Evolutionary conservation across 2,888 invertebrate species (phyloP).

Genomic region (Cephus pulcher): DNA sequence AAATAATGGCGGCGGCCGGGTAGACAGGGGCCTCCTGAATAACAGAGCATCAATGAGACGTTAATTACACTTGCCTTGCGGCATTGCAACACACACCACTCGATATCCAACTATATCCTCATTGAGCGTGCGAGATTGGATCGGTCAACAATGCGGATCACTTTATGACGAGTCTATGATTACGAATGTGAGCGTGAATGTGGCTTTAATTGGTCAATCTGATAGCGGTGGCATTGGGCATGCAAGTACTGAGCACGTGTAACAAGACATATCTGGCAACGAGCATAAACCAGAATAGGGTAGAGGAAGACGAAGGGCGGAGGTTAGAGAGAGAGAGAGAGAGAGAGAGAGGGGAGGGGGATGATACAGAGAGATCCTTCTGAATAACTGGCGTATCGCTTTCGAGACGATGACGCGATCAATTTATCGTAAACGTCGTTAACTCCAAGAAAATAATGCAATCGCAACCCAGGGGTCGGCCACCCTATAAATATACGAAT

Average conservation of each 20-base stretch:
- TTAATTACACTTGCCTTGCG: conserved; percentile 18
- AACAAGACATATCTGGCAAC: not conserved
- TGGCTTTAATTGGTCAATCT: conserved; percentile 19
- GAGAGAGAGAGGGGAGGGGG: not conserved
- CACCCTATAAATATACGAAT: not conserved
- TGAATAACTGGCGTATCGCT: not conserved
- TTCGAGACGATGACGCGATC: not conserved
- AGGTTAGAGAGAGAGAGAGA: conserved; percentile 6
- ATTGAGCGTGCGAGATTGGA: not conserved
- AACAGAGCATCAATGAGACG: conserved; percentile 19
- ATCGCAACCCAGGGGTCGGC: not conserved
- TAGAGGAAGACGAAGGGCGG: not conserved
- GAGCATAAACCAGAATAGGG: not conserved
- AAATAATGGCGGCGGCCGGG: not conserved
- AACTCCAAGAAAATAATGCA: not conserved
- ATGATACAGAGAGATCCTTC: conserved; percentile 9
- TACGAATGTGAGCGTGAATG: conserved; percentile 22
- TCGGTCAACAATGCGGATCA: conserved; percentile 21
- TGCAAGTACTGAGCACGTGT: not conserved
- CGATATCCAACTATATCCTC: conserved; percentile 10
- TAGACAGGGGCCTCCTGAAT: not conserved
- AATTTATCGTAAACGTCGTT: conserved; percentile 2
- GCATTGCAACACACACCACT: conserved; percentile 12
- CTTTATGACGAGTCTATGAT: conserved; percentile 21
- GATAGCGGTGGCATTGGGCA: not conserved